These are phyloP conservation scores for Lithosia quadra DNA, from an alignment of 2,888 invertebrate species.

Conservation along the genomic window DNA sequence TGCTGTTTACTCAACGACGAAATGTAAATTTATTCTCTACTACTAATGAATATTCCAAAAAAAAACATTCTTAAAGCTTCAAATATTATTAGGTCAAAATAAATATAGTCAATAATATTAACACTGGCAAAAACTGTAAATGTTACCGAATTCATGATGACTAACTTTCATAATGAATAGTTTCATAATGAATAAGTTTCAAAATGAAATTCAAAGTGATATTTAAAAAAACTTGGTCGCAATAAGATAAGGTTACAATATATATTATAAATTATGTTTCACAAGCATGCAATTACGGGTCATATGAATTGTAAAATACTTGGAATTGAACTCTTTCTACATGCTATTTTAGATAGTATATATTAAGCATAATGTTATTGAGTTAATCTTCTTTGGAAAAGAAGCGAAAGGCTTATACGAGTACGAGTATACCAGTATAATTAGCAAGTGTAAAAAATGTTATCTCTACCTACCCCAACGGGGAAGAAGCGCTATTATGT, in stretches of 20 bases:
- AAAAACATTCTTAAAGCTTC: not conserved
- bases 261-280: not conserved
- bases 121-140: not conserved
- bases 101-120: not conserved
- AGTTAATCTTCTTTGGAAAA: not conserved
- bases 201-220: conserved; percentile 2
- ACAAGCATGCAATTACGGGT: not conserved
- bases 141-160: not conserved
- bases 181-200: not conserved
- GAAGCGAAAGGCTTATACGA: not conserved
- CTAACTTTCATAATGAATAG: not conserved
- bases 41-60: too few species aligned
- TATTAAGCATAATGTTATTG: not conserved
- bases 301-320: not conserved
- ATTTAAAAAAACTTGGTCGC: conserved; percentile 2
- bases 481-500: too few species aligned
- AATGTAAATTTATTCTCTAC: not conserved
- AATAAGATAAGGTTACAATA: conserved; percentile 1
- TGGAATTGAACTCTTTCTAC: not conserved
- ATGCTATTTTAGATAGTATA: not conserved
- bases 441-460: too few species aligned
- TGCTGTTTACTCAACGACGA: not conserved
- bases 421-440: not conserved
- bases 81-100: not conserved
- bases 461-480: too few species aligned